Conservation (phyloP, 1,140 invertebrate species). For the Orius laevigatus region DNA sequence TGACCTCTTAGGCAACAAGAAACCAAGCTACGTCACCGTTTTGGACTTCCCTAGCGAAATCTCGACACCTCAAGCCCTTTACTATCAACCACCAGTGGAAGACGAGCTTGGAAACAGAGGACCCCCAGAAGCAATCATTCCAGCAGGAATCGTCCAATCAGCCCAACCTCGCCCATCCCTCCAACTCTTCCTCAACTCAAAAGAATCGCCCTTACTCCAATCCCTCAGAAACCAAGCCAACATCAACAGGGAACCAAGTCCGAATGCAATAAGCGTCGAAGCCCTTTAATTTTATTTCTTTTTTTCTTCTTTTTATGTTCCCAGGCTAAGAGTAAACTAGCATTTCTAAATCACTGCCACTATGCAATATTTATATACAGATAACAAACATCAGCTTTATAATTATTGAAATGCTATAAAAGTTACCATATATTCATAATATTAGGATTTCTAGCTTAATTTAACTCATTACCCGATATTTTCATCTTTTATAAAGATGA, state of each 20-base stretch:
- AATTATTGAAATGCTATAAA: too few relatives aligned
- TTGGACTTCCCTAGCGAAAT: slow-evolving; percentile 22
- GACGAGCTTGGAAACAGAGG: slow-evolving; percentile 20
- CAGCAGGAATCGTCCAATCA: slow-evolving; percentile 24
- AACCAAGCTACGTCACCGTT: slow-evolving; percentile 18
- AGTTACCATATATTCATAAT: too few relatives aligned
- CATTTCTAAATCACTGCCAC: too few relatives aligned
- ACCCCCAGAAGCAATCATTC: slow-evolving; percentile 21
- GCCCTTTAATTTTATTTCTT: slow-evolving; percentile 2
- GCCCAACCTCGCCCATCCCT: slow-evolving; percentile 19
- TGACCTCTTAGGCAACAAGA: slow-evolving; percentile 8
- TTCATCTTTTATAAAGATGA: too few relatives aligned
- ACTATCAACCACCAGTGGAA: slow-evolving; percentile 19
- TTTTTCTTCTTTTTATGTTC: too few relatives aligned
- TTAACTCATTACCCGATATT: too few relatives aligned
- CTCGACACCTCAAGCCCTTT: slow-evolving; percentile 18
- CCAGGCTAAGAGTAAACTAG: too few relatives aligned
- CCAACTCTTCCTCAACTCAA: slow-evolving; percentile 22
- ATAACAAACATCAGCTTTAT: too few relatives aligned
- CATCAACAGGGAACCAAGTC: slow-evolving; percentile 13
- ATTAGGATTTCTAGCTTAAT: too few relatives aligned
- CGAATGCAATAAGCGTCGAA: slow-evolving; percentile 11
- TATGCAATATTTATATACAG: too few relatives aligned
- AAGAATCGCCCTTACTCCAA: slow-evolving; percentile 22
- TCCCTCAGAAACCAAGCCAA: slow-evolving; percentile 20